These are phyloP conservation scores for Horisme vitalbata DNA, from an alignment of 2,888 invertebrate species.

Conservation along the genomic window DNA sequence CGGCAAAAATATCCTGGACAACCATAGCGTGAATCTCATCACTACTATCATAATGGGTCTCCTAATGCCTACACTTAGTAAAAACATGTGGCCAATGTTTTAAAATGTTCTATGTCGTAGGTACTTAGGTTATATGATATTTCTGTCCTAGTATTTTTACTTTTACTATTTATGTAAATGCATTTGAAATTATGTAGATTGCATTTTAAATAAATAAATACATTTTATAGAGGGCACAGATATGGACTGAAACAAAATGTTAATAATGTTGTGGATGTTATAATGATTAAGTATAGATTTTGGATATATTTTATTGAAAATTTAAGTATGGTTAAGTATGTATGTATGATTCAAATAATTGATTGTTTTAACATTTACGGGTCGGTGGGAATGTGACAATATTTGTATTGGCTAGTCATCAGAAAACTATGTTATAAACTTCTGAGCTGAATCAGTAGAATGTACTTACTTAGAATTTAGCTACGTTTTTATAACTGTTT, in stretches of 20 bases:
- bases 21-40: constrained; percentile 94
- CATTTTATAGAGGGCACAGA: neutral
- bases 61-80: constrained; percentile 85
- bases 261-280: too few relatives aligned
- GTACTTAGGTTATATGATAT: neutral
- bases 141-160: neutral
- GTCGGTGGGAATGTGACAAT: constrained; percentile 8
- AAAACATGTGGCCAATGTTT: constrained; percentile 59
- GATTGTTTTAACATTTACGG: neutral
- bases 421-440: neutral
- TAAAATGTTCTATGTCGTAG: constrained; percentile 33
- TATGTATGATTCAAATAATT: too few relatives aligned
- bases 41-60: constrained; percentile 89
- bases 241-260: neutral
- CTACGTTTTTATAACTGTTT: constrained; percentile 1
- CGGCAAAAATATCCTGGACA: constrained; percentile 90
- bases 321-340: too few relatives aligned
- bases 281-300: too few relatives aligned
- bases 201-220: neutral
- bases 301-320: neutral
- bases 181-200: neutral
- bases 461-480: constrained; percentile 12
- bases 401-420: constrained; percentile 14
- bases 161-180: neutral
- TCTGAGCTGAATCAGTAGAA: neutral